Evolutionary conservation across 2,113 vertebrate genomes (phyloP).

Genomic region (Glaucomys volans): DNA sequence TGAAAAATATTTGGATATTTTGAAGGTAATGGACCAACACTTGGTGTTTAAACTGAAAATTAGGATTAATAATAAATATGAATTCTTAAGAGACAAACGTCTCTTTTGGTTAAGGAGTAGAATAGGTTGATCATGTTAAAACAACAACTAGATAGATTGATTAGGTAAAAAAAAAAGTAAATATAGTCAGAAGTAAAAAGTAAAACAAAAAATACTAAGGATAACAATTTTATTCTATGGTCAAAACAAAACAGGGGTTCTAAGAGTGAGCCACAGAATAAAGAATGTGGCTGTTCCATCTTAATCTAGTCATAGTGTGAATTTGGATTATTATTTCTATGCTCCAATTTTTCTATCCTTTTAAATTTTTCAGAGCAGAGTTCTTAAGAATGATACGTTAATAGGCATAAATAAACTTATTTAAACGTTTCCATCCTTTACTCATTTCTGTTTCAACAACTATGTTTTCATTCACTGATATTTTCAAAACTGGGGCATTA

Average conservation of each 20-base stretch:
- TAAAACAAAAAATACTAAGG: background rate
- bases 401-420: conserved; percentile 18
- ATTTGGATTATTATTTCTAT: background rate
- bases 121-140: background rate
- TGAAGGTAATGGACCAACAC: conserved; percentile 41
- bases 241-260: background rate
- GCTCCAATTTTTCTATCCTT: background rate
- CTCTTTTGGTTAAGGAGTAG: background rate
- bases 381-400: background rate
- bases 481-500: conserved; percentile 33
- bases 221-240: background rate
- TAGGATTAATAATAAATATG: background rate
- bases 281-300: background rate
- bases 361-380: background rate
- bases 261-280: background rate
- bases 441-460: conserved; percentile 51
- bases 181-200: background rate
- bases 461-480: background rate
- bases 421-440: conserved; percentile 38
- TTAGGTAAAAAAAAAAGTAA: background rate
- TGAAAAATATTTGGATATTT: conserved; percentile 4
- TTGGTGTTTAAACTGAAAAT: conserved; percentile 38
- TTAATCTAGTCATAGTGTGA: background rate
- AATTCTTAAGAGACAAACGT: background rate
- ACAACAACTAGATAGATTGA: background rate